Base-by-base conservation (phyloP, 2,888 invertebrate species). In the Geophilus truncorum region DNA sequence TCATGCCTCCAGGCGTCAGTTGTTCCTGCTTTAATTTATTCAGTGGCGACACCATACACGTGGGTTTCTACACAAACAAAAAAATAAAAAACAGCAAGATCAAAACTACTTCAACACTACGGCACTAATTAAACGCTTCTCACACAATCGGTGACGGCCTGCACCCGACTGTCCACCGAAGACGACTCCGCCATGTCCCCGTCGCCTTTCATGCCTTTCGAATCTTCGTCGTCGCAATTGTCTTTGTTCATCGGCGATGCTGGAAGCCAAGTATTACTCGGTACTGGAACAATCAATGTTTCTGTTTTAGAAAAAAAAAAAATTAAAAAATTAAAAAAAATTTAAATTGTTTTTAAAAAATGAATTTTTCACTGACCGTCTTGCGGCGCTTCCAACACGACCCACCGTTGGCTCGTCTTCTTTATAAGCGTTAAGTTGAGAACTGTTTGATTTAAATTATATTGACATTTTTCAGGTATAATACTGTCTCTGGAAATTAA, bases 31-130 rank as follows among this genome's bases (percentile, higher is more conserved):
- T 57, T 12, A 57, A 9, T 12, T 57, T 57, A 81, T 85, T 86
- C 82, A 87, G 83, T 0, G 86, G 87, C 4, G 85, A 85, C 7
- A 87, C 87, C 83, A 85, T 86, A 80, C 86, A 86, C 3, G 85
- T 86, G 1, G 87, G 86, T 81, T 87, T 87, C 86, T 86, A 28
- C n/a, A 77, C 30, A 36, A 23, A 83, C 36, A 30, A 23, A 75
- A n/a, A n/a, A n/a, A n/a, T n/a, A n/a, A n/a, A n/a, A n/a, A n/a
- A n/a, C n/a, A n/a, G n/a, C n/a, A n/a, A n/a, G n/a, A n/a, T n/a
- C n/a, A n/a, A n/a, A n/a, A n/a, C n/a, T n/a, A n/a, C n/a, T n/a
- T n/a, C n/a, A n/a, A n/a, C n/a, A n/a, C n/a, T n/a, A n/a, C n/a
- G n/a, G n/a, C n/a, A n/a, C n/a, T n/a, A n/a, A n/a, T 51, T 51